phyloP scores from a whole-genome alignment of 2,888 invertebrate genomes.

The Unio delphinus region DNA sequence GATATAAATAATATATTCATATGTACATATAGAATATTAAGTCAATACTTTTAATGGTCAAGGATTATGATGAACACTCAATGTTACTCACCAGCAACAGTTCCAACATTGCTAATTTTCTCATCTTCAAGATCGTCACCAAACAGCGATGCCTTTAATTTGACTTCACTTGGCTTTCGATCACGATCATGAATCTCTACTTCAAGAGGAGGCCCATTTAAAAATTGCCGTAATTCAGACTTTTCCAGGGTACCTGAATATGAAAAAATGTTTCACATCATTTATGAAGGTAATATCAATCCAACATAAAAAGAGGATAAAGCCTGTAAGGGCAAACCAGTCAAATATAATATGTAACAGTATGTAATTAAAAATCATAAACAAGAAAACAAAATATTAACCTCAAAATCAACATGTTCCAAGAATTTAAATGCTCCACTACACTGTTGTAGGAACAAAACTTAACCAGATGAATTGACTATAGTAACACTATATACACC shows the following conservation, averaged over 20 bases:
- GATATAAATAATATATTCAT: too few relatives aligned
- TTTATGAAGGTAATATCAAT: too few relatives aligned
- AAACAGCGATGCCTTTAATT: conserved; percentile 64
- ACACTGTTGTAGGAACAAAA: too few relatives aligned
- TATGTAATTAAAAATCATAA: too few relatives aligned
- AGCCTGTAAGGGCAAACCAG: too few relatives aligned
- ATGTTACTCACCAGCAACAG: conserved; percentile 63
- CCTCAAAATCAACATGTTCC: too few relatives aligned
- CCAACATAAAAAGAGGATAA: too few relatives aligned
- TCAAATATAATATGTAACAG: too few relatives aligned
- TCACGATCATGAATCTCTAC: conserved; percentile 71
- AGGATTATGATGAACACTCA: background rate
- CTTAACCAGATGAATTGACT: too few relatives aligned
- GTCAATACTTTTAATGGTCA: background rate
- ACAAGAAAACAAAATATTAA: too few relatives aligned
- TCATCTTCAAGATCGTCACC: conserved; percentile 71
- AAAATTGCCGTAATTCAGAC: conserved; percentile 63
- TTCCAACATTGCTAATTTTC: conserved; percentile 70
- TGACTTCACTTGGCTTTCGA: conserved; percentile 56
- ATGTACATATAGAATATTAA: background rate
- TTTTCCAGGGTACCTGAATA: conserved; percentile 59
- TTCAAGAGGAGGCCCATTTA: conserved; percentile 66
- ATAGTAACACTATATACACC: too few relatives aligned
- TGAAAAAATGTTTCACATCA: background rate
- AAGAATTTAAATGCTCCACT: too few relatives aligned